Conservation (phyloP, 2,113 vertebrate genomes). For the Festucalex cinctus region DNA sequence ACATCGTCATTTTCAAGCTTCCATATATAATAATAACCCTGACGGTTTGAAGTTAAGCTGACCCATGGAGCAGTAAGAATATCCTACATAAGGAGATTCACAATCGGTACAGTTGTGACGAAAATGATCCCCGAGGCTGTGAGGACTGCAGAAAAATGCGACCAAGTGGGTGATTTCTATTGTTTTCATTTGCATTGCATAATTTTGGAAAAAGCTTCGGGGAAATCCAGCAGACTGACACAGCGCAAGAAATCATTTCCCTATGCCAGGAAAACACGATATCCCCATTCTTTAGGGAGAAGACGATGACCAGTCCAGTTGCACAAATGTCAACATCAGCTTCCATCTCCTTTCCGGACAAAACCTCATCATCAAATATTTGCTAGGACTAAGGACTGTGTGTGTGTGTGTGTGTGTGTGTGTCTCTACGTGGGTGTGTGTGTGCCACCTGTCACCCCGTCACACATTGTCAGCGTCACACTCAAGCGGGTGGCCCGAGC, state of each 20-base stretch:
- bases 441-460: constrained; percentile 55
- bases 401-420: constrained; percentile 19
- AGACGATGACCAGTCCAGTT: constrained; percentile 36
- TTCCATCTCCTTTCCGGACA: constrained; percentile 52
- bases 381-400: constrained; percentile 60
- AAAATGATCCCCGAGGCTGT: neutral
- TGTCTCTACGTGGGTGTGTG: neutral
- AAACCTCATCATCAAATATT: constrained; percentile 75
- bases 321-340: constrained; percentile 61
- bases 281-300: constrained; percentile 17
- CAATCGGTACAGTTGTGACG: neutral
- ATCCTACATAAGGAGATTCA: neutral
- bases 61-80: neutral
- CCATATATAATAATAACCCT: too few relatives aligned
- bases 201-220: neutral
- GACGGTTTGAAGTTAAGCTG: too few relatives aligned
- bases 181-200: neutral
- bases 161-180: neutral
- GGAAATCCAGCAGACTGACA: neutral
- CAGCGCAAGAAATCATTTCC: neutral
- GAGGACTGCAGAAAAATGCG: too few relatives aligned
- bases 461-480: constrained; percentile 60
- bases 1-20: too few relatives aligned
- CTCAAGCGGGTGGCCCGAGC: constrained; percentile 61
- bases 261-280: neutral